These are phyloP conservation scores for Caranx melampygus DNA, from an alignment of 2,113 vertebrate genomes.

Conservation along the genomic window DNA sequence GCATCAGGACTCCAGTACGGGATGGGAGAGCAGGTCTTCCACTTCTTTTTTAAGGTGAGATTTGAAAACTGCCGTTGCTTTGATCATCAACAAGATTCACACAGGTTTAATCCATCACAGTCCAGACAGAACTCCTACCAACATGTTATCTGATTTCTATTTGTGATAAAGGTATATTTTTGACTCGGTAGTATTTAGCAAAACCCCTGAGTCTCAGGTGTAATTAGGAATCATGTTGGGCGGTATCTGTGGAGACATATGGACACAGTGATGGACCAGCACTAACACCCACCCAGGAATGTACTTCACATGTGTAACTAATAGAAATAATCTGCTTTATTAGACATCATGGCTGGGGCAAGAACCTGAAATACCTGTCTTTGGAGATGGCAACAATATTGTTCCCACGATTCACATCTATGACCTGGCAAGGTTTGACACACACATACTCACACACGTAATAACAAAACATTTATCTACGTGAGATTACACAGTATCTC, in stretches of 20 bases:
- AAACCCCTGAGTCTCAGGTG: no score
- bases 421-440: conserved; percentile 89
- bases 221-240: neutral
- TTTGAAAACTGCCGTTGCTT: neutral
- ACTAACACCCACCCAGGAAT: neutral
- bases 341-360: conserved; percentile 90
- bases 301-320: neutral
- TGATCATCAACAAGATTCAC: no score
- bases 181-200: no score
- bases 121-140: no score
- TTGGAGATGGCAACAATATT: conserved; percentile 89
- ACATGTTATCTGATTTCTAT: no score
- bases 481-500: neutral
- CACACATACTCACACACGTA: neutral
- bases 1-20: conserved; percentile 94
- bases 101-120: no score
- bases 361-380: conserved; percentile 83
- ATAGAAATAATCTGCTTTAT: conserved; percentile 9
- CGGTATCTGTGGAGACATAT: neutral
- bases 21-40: conserved; percentile 89
- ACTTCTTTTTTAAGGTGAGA: conserved; percentile 92
- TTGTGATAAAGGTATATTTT: no score
- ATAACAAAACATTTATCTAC: neutral
- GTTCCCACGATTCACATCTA: conserved; percentile 90
- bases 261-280: neutral